Conservation (phyloP, 2,888 invertebrate genomes). For the Hyalella azteca region DNA sequence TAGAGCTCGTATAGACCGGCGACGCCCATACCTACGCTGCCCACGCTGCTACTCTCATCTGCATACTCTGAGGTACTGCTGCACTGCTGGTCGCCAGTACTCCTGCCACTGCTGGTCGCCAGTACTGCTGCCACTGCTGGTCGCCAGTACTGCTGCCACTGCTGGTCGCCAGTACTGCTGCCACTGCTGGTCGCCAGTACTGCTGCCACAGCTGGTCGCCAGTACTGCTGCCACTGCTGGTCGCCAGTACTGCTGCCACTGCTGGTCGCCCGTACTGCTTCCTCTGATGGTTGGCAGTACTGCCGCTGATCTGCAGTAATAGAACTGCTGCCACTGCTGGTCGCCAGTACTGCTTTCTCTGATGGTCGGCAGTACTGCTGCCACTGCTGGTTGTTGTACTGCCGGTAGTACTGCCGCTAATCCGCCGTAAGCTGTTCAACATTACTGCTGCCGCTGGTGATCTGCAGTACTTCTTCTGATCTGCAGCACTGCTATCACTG, state of each 20-base stretch:
- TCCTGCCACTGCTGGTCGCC: not conserved
- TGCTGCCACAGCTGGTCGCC: not conserved
- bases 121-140: not conserved
- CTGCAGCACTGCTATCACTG: not conserved
- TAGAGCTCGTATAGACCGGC: not conserved
- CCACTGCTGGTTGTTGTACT: not conserved
- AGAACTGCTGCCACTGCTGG: not conserved
- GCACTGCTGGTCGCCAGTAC: not conserved
- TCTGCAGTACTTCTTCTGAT: not conserved
- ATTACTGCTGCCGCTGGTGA: not conserved
- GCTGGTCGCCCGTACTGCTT: too few species aligned
- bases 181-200: not conserved
- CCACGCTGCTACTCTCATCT: slow-evolving; percentile 21
- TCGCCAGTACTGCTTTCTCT: too few species aligned
- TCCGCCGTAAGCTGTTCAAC: not conserved
- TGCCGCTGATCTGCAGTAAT: not conserved
- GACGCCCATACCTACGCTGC: slow-evolving; percentile 10
- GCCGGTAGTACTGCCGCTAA: not conserved
- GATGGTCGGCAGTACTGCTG: not conserved
- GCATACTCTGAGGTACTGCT: slow-evolving; percentile 27
- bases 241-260: too few species aligned
- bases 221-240: too few species aligned
- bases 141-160: not conserved
- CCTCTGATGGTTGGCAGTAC: not conserved
- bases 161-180: not conserved